phyloP scores from a whole-genome alignment of 2,113 vertebrate species.

The Dromiciops gliroides region DNA sequence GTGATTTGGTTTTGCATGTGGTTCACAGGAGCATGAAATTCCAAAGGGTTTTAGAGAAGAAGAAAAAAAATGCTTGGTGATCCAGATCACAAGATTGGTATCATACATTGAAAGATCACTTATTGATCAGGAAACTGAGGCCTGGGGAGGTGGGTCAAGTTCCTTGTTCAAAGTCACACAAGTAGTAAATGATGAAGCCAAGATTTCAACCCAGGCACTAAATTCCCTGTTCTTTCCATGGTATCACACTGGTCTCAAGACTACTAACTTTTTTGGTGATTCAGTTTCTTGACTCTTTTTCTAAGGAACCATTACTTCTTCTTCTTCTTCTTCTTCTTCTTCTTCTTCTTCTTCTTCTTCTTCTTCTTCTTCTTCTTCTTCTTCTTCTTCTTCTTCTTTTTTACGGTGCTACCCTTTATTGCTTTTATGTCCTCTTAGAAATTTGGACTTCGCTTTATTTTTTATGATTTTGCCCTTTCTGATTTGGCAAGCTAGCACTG shows the following conservation, averaged over 20 bases:
- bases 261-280: neutral
- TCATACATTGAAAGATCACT: neutral
- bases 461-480: conserved; percentile 52
- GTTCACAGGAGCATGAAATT: conserved; percentile 23
- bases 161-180: neutral
- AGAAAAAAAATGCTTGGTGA: neutral
- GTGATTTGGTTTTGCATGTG: neutral
- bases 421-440: conserved; percentile 22
- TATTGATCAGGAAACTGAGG: neutral
- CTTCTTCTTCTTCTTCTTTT: neutral
- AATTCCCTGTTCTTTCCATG: neutral
- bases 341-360: no score
- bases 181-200: neutral
- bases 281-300: neutral
- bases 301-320: neutral
- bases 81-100: neutral
- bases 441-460: conserved; percentile 30
- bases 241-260: neutral
- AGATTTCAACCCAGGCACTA: neutral
- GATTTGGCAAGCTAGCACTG: conserved; percentile 17
- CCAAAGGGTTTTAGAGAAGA: neutral
- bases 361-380: no score
- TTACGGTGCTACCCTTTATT: neutral
- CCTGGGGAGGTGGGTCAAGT: neutral
- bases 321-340: no score